Base-by-base conservation (phyloP, 2,113 vertebrate genomes). In the Chroicocephalus ridibundus region DNA sequence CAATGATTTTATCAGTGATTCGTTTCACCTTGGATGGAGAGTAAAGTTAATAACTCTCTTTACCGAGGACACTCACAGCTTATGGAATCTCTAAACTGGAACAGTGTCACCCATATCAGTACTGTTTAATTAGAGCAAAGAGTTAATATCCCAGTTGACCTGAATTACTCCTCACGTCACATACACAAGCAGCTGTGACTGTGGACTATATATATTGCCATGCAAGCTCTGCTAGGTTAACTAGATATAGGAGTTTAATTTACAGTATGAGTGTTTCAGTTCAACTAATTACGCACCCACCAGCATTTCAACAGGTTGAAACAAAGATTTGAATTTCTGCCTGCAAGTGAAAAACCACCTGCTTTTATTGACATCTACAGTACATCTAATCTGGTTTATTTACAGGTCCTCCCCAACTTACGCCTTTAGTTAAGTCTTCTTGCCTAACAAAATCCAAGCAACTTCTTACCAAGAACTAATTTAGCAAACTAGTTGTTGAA, bases 1-100 rank as follows among this genome's bases (percentile, higher is more conserved):
- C 32, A 4, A 3, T 0, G 38, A 34, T 52, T 24, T 14, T 15
- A 22, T 7, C 1, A 11, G 29, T 0, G 14, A 8, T 26, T 65
- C 11, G 7, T 22, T 68, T 55, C 57, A 9, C 31, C 18, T 6
- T 11, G 74, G 42, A 36, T 51, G n/a, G 42, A 66, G 27, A 22
- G 61, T 2, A 51, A n/a, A n/a, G 74, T 31, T 38, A 49, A 15
- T 5, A 24, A 9, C 42, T 7, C 8, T 13, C 64, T 74, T 20
- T 11, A 6, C 34, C 2, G 4, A 42, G 27, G 62, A 24, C 22
- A 31, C 32, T 26, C 46, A 2, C n/a, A 31, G 55, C 31, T 3
- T 6, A 27, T 3, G 20, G 65, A 36, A 17, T 21, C 52, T 36
- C 27, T 26, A 3, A 66, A 19, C 16, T 10, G 31, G 69, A n/a